Evolutionary conservation across 2,113 vertebrate genomes (phyloP).

Genomic region (Terrapene triunguis): DNA sequence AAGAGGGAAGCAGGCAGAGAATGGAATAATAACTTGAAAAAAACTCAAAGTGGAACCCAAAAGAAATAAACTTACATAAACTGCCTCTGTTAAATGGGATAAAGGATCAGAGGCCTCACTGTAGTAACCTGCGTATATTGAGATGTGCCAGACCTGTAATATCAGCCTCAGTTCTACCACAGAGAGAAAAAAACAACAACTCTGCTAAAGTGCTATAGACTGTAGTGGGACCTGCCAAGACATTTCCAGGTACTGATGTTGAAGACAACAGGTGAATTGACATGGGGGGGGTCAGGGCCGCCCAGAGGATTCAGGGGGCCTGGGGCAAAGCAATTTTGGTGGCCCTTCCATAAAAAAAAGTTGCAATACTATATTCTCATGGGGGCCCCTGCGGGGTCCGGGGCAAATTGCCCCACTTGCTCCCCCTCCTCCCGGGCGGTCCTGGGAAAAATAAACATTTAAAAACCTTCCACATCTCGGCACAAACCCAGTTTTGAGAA

Average conservation of each 20-base stretch:
- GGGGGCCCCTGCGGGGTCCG: too few relatives aligned
- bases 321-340: too few relatives aligned
- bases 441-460: too few relatives aligned
- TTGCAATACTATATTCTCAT: too few relatives aligned
- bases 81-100: background rate
- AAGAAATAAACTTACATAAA: background rate
- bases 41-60: background rate
- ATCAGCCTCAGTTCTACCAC: background rate
- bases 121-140: background rate
- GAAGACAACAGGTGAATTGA: background rate
- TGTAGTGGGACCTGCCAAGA: background rate
- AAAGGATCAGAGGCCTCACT: fast-evolving
- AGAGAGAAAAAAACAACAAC: background rate
- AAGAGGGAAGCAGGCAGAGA: background rate
- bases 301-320: too few relatives aligned
- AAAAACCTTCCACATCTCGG: too few relatives aligned
- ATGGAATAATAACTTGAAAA: background rate
- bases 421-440: too few relatives aligned
- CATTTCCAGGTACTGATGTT: background rate
- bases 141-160: background rate
- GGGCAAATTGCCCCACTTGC: too few relatives aligned
- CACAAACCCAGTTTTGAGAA: too few relatives aligned
- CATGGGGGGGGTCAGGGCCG: background rate
- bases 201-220: background rate
- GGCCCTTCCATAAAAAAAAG: too few relatives aligned